phyloP scores from a whole-genome alignment of 2,888 invertebrate species.

The Boloria selene region DNA sequence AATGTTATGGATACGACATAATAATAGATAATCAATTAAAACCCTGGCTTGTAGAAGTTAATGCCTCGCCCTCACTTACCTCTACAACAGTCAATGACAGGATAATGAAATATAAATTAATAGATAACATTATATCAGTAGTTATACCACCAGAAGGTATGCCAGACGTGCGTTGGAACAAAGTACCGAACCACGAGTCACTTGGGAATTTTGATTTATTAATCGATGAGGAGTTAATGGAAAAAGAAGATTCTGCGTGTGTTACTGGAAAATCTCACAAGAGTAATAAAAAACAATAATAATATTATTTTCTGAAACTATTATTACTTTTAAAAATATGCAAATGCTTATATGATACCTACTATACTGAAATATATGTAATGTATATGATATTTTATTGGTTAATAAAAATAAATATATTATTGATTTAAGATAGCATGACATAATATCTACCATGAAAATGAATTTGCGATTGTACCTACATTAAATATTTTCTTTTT shows the following conservation, averaged over 20 bases:
- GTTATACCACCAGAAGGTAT: slow-evolving; percentile 94
- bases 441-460: too few species aligned
- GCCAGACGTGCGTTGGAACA: slow-evolving; percentile 95
- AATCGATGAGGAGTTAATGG: slow-evolving; percentile 91
- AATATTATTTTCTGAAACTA: neutral
- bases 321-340: too few species aligned
- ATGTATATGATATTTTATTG: too few species aligned
- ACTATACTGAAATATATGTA: too few species aligned
- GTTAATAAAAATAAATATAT: too few species aligned
- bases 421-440: too few species aligned
- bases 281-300: slow-evolving; percentile 19
- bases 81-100: slow-evolving; percentile 97
- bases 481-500: too few species aligned
- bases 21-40: slow-evolving; percentile 97
- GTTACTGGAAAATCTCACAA: slow-evolving; percentile 11
- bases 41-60: slow-evolving; percentile 97
- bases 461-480: too few species aligned
- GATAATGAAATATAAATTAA: slow-evolving; percentile 95
- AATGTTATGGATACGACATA: slow-evolving; percentile 98
- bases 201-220: slow-evolving; percentile 92
- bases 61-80: slow-evolving; percentile 96
- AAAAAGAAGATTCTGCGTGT: slow-evolving; percentile 81
- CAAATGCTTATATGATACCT: too few species aligned
- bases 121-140: slow-evolving; percentile 95
- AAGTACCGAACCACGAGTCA: slow-evolving; percentile 87